These are phyloP conservation scores for Pterostichus madidus DNA, from an alignment of 2,888 invertebrate genomes.

Conservation along the genomic window DNA sequence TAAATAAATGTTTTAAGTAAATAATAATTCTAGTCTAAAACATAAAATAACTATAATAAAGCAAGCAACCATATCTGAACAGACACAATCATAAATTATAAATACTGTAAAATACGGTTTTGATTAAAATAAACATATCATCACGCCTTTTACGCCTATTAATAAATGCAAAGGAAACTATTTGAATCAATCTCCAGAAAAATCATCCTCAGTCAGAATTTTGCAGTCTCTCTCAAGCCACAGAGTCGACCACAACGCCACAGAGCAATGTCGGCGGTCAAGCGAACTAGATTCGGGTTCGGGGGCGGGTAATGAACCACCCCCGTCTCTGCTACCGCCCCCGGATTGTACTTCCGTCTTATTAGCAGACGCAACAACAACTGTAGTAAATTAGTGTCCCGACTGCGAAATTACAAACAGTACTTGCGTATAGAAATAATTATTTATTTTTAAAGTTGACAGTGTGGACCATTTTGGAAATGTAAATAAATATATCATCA, in stretches of 20 bases:
- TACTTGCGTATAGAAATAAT: background rate
- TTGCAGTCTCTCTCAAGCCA: background rate
- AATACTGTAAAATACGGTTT: no score
- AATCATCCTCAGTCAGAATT: no score
- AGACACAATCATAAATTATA: no score
- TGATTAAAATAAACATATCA: no score
- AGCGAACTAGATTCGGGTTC: constrained; percentile 5
- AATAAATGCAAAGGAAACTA: no score
- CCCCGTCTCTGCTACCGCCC: background rate
- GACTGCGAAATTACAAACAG: background rate
- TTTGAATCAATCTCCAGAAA: no score
- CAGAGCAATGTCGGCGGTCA: constrained; percentile 20
- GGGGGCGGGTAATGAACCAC: constrained; percentile 26
- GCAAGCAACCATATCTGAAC: background rate
- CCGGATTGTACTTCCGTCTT: constrained; percentile 17
- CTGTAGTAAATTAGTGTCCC: constrained; percentile 20
- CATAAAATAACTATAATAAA: background rate
- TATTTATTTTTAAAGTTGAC: background rate
- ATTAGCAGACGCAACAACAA: constrained; percentile 46
- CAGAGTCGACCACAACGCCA: constrained; percentile 23
- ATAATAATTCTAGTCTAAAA: background rate
- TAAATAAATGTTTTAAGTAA: constrained; percentile 4
- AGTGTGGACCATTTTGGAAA: no score
- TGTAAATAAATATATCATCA: no score
- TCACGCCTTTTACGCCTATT: no score